These are phyloP conservation scores for Psilanteris sp. DNA, from an alignment of 1,140 invertebrate species.

Conservation along the genomic window DNA sequence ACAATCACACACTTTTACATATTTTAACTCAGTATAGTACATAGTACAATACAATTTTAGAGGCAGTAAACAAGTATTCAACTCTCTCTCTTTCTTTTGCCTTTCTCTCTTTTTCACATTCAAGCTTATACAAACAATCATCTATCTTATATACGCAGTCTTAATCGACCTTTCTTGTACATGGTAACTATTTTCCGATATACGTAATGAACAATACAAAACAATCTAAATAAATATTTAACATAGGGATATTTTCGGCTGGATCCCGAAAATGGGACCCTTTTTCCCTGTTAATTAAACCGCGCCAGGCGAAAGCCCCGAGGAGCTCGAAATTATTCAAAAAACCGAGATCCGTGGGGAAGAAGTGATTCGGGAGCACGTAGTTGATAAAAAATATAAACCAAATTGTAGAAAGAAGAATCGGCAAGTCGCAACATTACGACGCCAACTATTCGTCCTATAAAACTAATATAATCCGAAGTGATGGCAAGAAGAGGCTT, in stretches of 20 bases:
- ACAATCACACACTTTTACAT: constrained; percentile 66
- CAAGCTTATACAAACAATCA: too few species aligned
- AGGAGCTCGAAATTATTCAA: too few species aligned
- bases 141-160: too few species aligned
- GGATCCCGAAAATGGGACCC: neutral
- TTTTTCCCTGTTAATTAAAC: constrained; percentile 6
- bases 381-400: neutral
- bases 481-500: too few species aligned
- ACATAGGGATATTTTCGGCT: constrained; percentile 41
- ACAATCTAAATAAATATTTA: constrained; percentile 77
- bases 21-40: constrained; percentile 71
- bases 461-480: too few species aligned
- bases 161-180: too few species aligned
- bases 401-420: too few species aligned
- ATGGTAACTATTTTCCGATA: constrained; percentile 65
- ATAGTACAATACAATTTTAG: constrained; percentile 69
- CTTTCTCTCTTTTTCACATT: constrained; percentile 13
- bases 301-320: constrained; percentile 5
- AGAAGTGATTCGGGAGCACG: constrained; percentile 24
- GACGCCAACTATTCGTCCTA: too few species aligned
- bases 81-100: constrained; percentile 19
- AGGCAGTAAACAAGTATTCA: constrained; percentile 63
- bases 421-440: too few species aligned
- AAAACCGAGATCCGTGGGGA: constrained; percentile 5
- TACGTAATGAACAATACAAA: constrained; percentile 74